Evolutionary conservation across 2,888 invertebrate genomes (phyloP), one percentile per base, ranked within the genome.

Genomic region (Acleris holmiana): DNA sequence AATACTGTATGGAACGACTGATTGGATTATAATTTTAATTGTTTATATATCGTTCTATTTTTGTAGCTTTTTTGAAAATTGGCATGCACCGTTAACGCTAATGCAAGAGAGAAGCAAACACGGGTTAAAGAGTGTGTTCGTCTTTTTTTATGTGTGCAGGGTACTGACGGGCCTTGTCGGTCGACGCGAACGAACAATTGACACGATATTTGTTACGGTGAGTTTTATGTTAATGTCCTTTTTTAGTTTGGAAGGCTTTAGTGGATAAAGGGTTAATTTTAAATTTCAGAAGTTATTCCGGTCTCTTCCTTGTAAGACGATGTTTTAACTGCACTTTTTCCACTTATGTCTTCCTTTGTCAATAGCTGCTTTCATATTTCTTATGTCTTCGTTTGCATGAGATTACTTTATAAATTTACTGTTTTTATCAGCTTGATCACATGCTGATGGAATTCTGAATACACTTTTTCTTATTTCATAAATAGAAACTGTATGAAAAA

Each of bases 131-230:
- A 91, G 93, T 93, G 93, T 93, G 93, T 88, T 88, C 84, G 91
- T 89, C 90, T 89, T 84, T 88, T 92, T 88, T 92, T 92, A 93
- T 91, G 88, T 92, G 92, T 91, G 92, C 92, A 92, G 93, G 93
- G 88, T 84, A 83, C 84, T 77, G 79, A 74, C 73, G 75, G 78
- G 78, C 78, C 69, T 72, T 75, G 74, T 71, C 72, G 75, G 76
- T 71, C 74, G 78, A 62, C 71, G 68, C 63, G 78, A 73, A 70
- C 73, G 72, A 71, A 67, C 71, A 71, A 71, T 71, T 70, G 69
- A 76, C 75, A 67, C 71, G 70, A 29, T 59, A 65, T 47, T 68
- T 73, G 53, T 50, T 2, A 74, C 72, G 83, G 85, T 85, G 79
- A 85, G 85, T 79, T 70, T 51, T 6, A 62, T 55, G 62, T 67